Percentiles rank a stretch among this genome's conserved stretches.
These are phyloP conservation scores for Palaemon carinicauda DNA, from an alignment of 1,140 invertebrate species.

Conservation along the genomic window DNA sequence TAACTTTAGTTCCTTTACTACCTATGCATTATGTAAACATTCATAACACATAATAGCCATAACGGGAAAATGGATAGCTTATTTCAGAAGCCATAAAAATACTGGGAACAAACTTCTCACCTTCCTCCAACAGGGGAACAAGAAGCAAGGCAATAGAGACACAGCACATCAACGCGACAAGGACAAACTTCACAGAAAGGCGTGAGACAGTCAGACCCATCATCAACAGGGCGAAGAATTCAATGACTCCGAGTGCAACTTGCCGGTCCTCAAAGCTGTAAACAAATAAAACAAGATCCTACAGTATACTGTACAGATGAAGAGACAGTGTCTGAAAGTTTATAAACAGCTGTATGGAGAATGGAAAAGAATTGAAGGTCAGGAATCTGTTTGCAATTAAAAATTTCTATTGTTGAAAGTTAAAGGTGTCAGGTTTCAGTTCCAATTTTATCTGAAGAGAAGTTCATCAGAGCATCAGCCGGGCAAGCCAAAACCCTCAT, in stretches of 20 bases:
- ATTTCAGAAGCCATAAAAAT: not conserved
- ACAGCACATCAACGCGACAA: constrained; percentile 20
- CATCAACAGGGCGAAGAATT: constrained; percentile 29
- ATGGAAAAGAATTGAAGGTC: too few species aligned
- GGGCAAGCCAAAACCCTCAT: too few species aligned
- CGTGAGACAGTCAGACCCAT: constrained; percentile 26
- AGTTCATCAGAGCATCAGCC: too few species aligned
- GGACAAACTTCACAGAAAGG: constrained; percentile 13
- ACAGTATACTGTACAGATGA: too few species aligned
- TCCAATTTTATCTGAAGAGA: too few species aligned
- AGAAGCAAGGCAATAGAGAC: constrained; percentile 27
- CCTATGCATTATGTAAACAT: not conserved
- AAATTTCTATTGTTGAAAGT: too few species aligned
- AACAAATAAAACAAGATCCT: not conserved
- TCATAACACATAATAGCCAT: not conserved
- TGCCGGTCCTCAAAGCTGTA: constrained; percentile 39
- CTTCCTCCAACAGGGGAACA: constrained; percentile 8
- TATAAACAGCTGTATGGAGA: too few species aligned
- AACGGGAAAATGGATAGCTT: not conserved
- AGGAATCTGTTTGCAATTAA: too few species aligned
- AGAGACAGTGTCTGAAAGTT: too few species aligned
- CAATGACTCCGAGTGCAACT: constrained; percentile 27
- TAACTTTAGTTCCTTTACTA: not conserved
- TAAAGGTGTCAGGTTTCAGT: too few species aligned
- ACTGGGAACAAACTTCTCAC: not conserved